Evolutionary conservation across 2,888 invertebrate genomes (phyloP), one percentile per base, ranked within the genome.

Genomic region (Spodoptera littoralis): DNA sequence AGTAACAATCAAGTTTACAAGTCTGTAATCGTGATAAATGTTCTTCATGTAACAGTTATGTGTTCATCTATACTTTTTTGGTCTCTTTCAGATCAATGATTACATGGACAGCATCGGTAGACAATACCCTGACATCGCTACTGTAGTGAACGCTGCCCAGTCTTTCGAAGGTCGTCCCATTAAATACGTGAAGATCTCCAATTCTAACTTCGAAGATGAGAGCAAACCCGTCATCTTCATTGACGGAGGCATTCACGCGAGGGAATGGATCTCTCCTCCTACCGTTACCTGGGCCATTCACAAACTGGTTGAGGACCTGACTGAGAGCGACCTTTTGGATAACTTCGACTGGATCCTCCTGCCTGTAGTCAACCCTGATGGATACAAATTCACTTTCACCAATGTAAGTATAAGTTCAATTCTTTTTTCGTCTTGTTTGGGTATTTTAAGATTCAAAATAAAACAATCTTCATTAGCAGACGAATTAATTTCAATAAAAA

Each of bases 341-440:
- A 91, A 92, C 13, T 95, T 96, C 41, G 96, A 97, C 81, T 97
- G 96, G 96, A 95, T 95, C 67, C 87, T 96, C 24, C 73, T 97
- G 18, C 97, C 97, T 0, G 91, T 96, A 11, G 90, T 96, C 30
- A 97, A 97, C 84, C 97, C 97, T n/a, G 97, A 97, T 88, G 97
- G 97, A 9, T 97, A 97, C 77, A 95, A 95, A 74, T 96, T 89
- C 85, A 95, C 95, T 8, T 95, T 94, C 6, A 70, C 55, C 11
- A 4, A 50, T 47, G 70, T 70, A 56, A 71, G 72, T 70, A 2
- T 4, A 30, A n/a, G n/a, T n/a, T n/a, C n/a, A n/a, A n/a, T n/a
- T n/a, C n/a, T n/a, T n/a, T n/a, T n/a, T n/a, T n/a, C n/a, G n/a
- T n/a, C n/a, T n/a, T n/a, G n/a, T n/a, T n/a, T n/a, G n/a, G n/a